A percentile compares a stretch with the other conserved stretches of the same genome.
Conservation (phyloP, 1,140 invertebrate species). For the Cydia pomonella region DNA sequence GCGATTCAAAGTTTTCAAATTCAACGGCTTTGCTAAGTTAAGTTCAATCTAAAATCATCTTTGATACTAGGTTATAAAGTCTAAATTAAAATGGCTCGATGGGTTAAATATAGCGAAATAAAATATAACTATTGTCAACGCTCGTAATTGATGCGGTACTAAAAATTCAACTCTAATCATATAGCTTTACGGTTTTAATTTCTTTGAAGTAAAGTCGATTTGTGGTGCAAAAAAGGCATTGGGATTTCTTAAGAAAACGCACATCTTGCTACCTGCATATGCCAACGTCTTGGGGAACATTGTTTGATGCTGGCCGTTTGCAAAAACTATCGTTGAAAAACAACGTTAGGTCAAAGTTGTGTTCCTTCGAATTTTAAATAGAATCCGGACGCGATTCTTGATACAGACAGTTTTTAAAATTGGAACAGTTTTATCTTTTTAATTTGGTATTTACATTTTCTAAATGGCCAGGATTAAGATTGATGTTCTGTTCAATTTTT, state of each 20-base stretch:
- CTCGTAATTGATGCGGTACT: not conserved
- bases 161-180: not conserved
- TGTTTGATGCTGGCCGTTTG: slow-evolving; percentile 29
- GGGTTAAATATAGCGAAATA: slow-evolving; percentile 35
- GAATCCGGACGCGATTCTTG: not conserved
- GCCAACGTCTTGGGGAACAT: slow-evolving; percentile 55
- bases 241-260: slow-evolving; percentile 68
- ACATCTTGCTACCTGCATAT: slow-evolving; percentile 73
- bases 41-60: slow-evolving; percentile 33
- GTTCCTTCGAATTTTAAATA: slow-evolving; percentile 22
- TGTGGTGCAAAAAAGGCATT: slow-evolving; percentile 6
- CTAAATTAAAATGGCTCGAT: slow-evolving; percentile 37
- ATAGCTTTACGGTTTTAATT: not conserved
- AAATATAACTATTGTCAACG: slow-evolving; percentile 16
- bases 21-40: slow-evolving; percentile 42
- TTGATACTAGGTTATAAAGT: slow-evolving; percentile 21
- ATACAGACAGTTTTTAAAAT: not conserved
- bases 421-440: not conserved
- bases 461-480: not conserved
- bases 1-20: slow-evolving; percentile 50
- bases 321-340: slow-evolving; percentile 1
- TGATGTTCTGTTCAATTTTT: too few relatives aligned
- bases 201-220: not conserved
- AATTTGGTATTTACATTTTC: not conserved
- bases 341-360: not conserved